Conservation (phyloP, 53 echinoderm and acorn worm species). For the Crossaster papposus region DNA sequence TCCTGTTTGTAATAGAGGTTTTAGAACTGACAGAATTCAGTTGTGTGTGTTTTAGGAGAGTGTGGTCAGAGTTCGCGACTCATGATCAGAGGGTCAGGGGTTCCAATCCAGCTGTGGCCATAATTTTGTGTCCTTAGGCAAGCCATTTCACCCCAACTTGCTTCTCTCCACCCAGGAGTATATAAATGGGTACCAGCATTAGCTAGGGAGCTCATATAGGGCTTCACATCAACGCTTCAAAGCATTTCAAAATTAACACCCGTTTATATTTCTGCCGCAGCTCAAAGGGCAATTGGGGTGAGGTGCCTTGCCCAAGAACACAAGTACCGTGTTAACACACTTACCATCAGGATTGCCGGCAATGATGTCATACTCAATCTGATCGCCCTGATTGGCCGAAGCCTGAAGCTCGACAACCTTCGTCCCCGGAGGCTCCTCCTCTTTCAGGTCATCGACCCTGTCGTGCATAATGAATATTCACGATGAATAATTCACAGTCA, state of each 20-base stretch:
- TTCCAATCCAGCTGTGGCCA: neutral
- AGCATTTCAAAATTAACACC: no score
- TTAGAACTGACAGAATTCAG: no score
- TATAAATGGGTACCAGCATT: neutral
- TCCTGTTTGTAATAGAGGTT: slow-evolving; percentile 34
- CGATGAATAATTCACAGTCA: neutral
- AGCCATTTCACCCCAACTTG: neutral
- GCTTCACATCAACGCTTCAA: no score
- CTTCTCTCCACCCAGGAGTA: no score
- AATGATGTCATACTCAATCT: slow-evolving; percentile 77
- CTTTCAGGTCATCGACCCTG: slow-evolving; percentile 78
- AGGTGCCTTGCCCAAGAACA: neutral
- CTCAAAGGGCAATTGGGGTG: no score
- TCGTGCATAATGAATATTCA: neutral
- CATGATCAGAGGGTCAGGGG: no score
- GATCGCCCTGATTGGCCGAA: slow-evolving; percentile 80
- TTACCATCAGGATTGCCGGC: slow-evolving; percentile 70
- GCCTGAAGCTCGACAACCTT: slow-evolving; percentile 79
- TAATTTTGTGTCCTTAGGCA: neutral
- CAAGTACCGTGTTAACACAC: neutral
- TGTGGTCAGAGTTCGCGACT: no score
- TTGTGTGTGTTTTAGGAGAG: no score
- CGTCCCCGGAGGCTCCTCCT: slow-evolving; percentile 70
- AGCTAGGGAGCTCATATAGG: no score
- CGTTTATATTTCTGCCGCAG: no score